Base-by-base conservation (phyloP, 2,113 vertebrate genomes). In the Dasyprocta punctata region DNA sequence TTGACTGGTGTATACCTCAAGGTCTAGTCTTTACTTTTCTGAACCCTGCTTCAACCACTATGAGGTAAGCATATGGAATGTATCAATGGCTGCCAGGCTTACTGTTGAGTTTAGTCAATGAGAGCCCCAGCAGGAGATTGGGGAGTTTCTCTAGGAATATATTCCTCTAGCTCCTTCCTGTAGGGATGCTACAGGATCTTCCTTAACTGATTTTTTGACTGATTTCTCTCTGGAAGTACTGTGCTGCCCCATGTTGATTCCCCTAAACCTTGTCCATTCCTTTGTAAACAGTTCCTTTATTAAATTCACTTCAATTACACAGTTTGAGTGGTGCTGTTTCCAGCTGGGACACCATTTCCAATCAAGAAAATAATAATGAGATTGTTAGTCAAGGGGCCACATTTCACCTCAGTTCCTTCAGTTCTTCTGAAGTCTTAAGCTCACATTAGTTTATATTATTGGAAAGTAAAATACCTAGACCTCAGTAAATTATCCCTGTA, bases 331-430 rank as follows among this genome's bases (percentile, higher is more conserved):
- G 52, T 83, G 36, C 80, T 94, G 56, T 95, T 96, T 96, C 81
- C 94, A 92, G 95, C 69, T 63, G 63, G 26, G 75, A 96, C 85
- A 92, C 16, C 86, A 93, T 93, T 97, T 89, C 92, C 73, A 96
- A 96, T 97, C 95, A 96, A 96, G 95, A 96, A 97, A 96, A 92
- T 90, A 90, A 69, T 86, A 93, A 92, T 88, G 67, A 92, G 90
- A 78, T 82, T 93, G 67, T 89, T 90, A 95, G 52, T 95, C 41
- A 65, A 92, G 87, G 38, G 85, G n/a, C 36, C 44, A 90, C 30
- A 90, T 90, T 95, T 92, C 86, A 3, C 69, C 67, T 93, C 44
- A 81, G 69, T 92, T 86, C 69, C 47, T 94, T 96, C 44, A 61
- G 88, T 85, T 88, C 63, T 69, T 61, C 73, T 67, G 20, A 93